Base-by-base conservation (phyloP, 1,140 invertebrate species). In the Daktulosphaira vitifoliae region DNA sequence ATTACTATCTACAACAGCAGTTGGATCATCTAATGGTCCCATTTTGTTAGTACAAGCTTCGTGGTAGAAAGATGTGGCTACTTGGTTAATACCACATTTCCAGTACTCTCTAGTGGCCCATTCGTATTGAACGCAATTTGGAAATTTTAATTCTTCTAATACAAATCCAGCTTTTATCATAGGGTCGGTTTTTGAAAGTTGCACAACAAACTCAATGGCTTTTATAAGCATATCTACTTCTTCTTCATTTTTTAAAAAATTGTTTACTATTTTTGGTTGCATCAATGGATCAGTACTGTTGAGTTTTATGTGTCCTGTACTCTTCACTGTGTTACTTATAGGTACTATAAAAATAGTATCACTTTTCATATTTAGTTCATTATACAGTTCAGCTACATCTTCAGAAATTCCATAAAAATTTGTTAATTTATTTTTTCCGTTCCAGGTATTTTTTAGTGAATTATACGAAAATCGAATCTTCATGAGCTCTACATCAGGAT, bases 261-360 rank as follows among this genome's bases (percentile, higher is more conserved):
- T 85, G 0, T 87, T 79, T 69, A 83, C 77, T 25, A 92, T 86
- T 20, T 81, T 72, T 0, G 87, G 84, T 23, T 78, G 74, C 13
- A 82, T 79, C 0, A 76, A 74, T 1, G 85, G 84, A 74, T 89
- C 75, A 0, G 68, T 70, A 6, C 77, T 81, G 7, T 72, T 71
- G 4, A 89, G 70, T 20, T 70, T 72, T 2, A 89, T 68, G 25
- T 71, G 68, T 0, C 84, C 84, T 1, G 65, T 67, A 22, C 82
- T 85, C 75, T 84, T 84, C 2, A 89, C 87, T 73, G 89, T 84
- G 68, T 90, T 75, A 66, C 87, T 71, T 54, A 85, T 74, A n/a
- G 84, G 81, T 16, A 49, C 20, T n/a, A 66, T 33, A 5, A 66
- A 5, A 9, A 66, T 33, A 0, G 33, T 0, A 18, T 66, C 65